Evolutionary conservation across 2,888 invertebrate genomes (phyloP), one percentile per base, ranked within the genome.

Genomic region (Trypoxylon attenuatum): DNA sequence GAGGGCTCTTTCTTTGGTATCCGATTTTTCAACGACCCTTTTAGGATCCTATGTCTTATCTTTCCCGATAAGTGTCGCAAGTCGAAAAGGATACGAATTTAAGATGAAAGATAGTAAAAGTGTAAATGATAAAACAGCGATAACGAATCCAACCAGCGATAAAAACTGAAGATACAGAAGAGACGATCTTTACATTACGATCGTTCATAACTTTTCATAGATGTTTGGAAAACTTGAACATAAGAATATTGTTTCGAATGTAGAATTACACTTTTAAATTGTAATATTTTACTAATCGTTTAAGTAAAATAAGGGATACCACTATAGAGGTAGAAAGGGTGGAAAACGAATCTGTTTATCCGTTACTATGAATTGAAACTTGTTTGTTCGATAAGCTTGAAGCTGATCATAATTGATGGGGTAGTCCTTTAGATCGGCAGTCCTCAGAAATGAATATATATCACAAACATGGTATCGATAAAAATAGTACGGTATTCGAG

Each of bases 401-500:
- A 2, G 5, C 4, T 13, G 13, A 33, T 33, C 3, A 41, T 10
- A 41, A 41, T 41, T 1, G 41, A 1, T 10, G 41, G 41, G 13
- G 16, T 5, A 41, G 41, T 6, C 45, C 13, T 21, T 53, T 51
- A 47, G 53, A 70, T 54, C 46, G 51, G 45, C 27, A 50, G 33
- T 5, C 46, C 29, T 46, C 65, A 49, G 49, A 65, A 66, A 76
- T 74, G 62, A 60, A 74, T 72, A 60, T 65, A 64, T 69, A 73
- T 71, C 58, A 68, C 71, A 75, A 77, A 78, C 66, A 72, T 65
- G 56, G 68, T 73, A 81, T 82, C 75, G 83, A 80, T 82, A 81
- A 80, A 86, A 86, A 85, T 86, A 85, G 71, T 82, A 76, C 78
- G 84, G 82, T 80, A 85, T 86, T 84, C 79, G 76, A 82, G 78